phyloP scores from a whole-genome alignment of 1,140 invertebrate genomes.

The Linepithema humile region DNA sequence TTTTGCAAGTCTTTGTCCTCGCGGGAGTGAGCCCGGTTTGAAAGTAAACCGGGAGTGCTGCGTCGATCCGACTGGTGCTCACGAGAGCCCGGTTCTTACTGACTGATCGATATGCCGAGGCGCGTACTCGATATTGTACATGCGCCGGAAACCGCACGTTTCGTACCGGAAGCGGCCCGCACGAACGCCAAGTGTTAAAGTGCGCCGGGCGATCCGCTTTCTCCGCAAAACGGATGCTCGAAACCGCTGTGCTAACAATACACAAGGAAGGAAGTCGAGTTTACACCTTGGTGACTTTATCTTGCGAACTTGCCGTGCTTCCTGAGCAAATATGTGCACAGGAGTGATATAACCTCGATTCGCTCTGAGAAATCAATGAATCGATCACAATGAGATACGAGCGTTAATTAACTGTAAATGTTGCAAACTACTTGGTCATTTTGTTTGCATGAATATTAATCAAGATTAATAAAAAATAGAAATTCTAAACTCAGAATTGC shows the following conservation, averaged over 20 bases:
- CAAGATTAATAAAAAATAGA: too few relatives aligned
- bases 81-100: slow-evolving; percentile 69
- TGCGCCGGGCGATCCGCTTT: slow-evolving; percentile 67
- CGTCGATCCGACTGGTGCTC: slow-evolving; percentile 46
- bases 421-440: too few relatives aligned
- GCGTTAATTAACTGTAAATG: too few relatives aligned
- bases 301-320: slow-evolving; percentile 43
- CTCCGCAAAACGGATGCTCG: slow-evolving; percentile 66
- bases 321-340: neutral
- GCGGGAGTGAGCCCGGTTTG: neutral
- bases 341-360: neutral
- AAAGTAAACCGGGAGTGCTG: slow-evolving; percentile 22
- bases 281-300: slow-evolving; percentile 46
- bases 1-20: slow-evolving; percentile 20
- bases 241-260: slow-evolving; percentile 61
- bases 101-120: slow-evolving; percentile 70
- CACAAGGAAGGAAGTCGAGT: slow-evolving; percentile 24
- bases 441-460: too few relatives aligned
- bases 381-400: neutral
- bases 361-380: neutral
- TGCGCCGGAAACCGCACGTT: slow-evolving; percentile 79
- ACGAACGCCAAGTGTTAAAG: slow-evolving; percentile 66
- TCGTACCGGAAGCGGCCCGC: slow-evolving; percentile 74
- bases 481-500: too few relatives aligned
- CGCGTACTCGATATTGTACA: slow-evolving; percentile 64